Evolutionary conservation across 2,113 vertebrate species (phyloP).

Genomic region (Protomyctophum bolini): DNA sequence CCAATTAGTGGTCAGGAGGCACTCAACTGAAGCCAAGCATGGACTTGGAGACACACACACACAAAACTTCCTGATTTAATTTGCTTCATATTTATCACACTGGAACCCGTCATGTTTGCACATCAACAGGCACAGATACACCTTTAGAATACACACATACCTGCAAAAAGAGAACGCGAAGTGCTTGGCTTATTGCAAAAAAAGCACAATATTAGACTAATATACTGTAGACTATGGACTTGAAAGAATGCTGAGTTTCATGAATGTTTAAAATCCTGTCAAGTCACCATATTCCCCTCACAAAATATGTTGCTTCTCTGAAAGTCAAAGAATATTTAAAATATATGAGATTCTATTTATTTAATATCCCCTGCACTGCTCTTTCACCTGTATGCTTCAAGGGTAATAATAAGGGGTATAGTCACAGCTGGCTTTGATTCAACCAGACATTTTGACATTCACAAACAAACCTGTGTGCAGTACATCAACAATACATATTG

Average conservation of each 20-base stretch:
- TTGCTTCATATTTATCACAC: no score
- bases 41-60: neutral
- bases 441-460: constrained; percentile 36
- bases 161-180: no score
- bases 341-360: constrained; percentile 11
- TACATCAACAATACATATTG: constrained; percentile 18
- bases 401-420: constrained; percentile 56
- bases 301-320: constrained; percentile 35
- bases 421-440: constrained; percentile 31
- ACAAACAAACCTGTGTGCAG: constrained; percentile 54
- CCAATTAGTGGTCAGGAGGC: constrained; percentile 69
- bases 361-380: constrained; percentile 45
- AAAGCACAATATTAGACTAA: no score
- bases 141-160: constrained; percentile 9
- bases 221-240: no score
- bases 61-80: neutral
- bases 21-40: constrained; percentile 54
- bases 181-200: no score
- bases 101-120: no score
- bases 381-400: constrained; percentile 60
- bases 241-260: constrained; percentile 32
- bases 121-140: constrained; percentile 23
- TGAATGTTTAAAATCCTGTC: constrained; percentile 74
- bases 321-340: constrained; percentile 7
- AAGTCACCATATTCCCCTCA: constrained; percentile 56